Percentiles rank a stretch among this genome's conserved stretches.
Conservation (phyloP, 2,888 invertebrate species). For the Luperina nickerlii region DNA sequence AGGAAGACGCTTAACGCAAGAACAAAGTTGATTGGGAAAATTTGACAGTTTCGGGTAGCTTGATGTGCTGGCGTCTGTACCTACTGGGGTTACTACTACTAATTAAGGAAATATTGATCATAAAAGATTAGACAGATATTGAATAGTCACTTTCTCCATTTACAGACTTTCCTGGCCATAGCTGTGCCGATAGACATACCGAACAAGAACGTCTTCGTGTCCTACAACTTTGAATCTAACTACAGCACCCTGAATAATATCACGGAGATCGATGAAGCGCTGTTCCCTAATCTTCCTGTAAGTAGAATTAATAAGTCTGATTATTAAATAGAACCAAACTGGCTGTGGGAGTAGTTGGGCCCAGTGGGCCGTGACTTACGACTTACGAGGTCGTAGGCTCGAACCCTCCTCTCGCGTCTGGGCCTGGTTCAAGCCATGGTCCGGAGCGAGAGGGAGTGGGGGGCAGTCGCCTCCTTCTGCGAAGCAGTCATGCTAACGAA, state of each 20-base stretch:
- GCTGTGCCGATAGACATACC: slow-evolving; percentile 93
- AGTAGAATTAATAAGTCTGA: slow-evolving; percentile 65
- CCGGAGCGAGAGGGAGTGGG: too few relatives aligned
- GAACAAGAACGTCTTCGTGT: slow-evolving; percentile 92
- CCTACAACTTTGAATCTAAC: slow-evolving; percentile 93
- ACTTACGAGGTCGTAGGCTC: too few relatives aligned
- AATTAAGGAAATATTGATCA: neutral
- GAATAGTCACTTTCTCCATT: slow-evolving; percentile 25
- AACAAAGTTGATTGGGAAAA: too few relatives aligned
- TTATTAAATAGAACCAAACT: neutral
- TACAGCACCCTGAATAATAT: slow-evolving; percentile 91
- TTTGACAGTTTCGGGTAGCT: too few relatives aligned
- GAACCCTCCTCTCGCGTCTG: too few relatives aligned
- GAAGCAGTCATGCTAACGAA: too few relatives aligned
- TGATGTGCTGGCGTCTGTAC: too few relatives aligned
- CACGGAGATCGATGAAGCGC: slow-evolving; percentile 88
- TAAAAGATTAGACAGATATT: neutral
- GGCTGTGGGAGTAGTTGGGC: neutral
- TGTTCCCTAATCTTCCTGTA: slow-evolving; percentile 90
- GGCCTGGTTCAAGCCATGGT: too few relatives aligned
- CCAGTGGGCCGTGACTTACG: too few relatives aligned
- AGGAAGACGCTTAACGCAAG: too few relatives aligned
- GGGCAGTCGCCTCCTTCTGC: too few relatives aligned
- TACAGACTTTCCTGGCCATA: slow-evolving; percentile 92
- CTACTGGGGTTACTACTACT: neutral